Percentiles rank a stretch among this genome's conserved stretches.
Conservation (phyloP, 2,888 invertebrate genomes). For the Campoletis raptor region DNA sequence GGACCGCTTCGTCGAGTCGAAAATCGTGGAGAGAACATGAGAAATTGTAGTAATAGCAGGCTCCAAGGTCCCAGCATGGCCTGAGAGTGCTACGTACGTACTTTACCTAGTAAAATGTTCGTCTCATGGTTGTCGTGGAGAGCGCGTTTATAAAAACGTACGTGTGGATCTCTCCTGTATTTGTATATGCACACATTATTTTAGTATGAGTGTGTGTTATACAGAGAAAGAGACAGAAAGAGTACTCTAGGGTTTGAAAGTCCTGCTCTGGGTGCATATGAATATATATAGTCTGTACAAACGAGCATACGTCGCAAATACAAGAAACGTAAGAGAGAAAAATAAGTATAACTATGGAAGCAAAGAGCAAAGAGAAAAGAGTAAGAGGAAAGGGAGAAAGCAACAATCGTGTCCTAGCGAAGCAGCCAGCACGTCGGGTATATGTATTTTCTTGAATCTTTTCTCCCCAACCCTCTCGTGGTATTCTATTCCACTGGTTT, state of each 20-base stretch:
- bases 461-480: slow-evolving; percentile 34
- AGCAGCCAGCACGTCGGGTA: slow-evolving; percentile 13
- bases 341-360: background rate
- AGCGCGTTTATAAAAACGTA: slow-evolving; percentile 31
- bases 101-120: slow-evolving; percentile 44
- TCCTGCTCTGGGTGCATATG: slow-evolving; percentile 10
- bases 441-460: slow-evolving; percentile 42
- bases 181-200: background rate
- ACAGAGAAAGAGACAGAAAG: background rate
- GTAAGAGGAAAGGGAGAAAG: slow-evolving; percentile 14
- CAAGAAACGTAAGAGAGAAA: slow-evolving; percentile 24
- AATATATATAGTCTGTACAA: slow-evolving; percentile 17
- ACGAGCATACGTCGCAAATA: slow-evolving; percentile 37
- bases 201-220: slow-evolving; percentile 3
- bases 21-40: slow-evolving; percentile 74
- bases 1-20: slow-evolving; percentile 76
- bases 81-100: slow-evolving; percentile 60
- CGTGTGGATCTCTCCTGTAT: background rate
- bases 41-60: slow-evolving; percentile 55
- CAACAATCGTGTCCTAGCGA: slow-evolving; percentile 39
- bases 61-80: slow-evolving; percentile 27
- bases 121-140: slow-evolving; percentile 44
- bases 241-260: slow-evolving; percentile 31
- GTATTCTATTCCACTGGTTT: slow-evolving; percentile 61
- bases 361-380: slow-evolving; percentile 19